Percentiles rank a stretch among this genome's conserved stretches.
phyloP scores from a whole-genome alignment of 1,140 invertebrate species.

The Rhopalosiphum maidis region DNA sequence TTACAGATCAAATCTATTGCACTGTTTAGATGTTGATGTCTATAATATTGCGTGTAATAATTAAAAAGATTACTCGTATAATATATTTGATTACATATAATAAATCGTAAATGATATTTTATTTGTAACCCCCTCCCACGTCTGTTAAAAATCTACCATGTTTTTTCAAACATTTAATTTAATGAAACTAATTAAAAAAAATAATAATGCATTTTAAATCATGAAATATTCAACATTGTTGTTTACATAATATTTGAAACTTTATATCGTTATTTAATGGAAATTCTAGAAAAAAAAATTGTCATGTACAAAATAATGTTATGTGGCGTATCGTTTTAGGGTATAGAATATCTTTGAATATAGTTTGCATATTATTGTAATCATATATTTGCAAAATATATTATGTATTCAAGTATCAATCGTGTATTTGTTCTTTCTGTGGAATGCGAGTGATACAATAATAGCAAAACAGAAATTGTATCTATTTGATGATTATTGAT shows the following conservation, averaged over 20 bases:
- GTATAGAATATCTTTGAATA: conserved; percentile 2
- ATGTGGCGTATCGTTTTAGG: background rate
- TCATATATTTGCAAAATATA: background rate
- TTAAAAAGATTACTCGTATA: background rate
- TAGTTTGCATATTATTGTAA: background rate
- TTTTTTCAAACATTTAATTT: background rate
- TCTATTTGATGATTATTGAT: background rate
- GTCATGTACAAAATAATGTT: background rate
- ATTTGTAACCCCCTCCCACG: background rate
- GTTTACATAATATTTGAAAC: conserved; percentile 8
- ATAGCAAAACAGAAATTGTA: background rate
- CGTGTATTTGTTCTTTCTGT: conserved; percentile 24
- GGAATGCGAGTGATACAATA: conserved; percentile 26
- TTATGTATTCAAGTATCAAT: conserved; percentile 28
- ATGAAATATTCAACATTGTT: conserved; percentile 20
- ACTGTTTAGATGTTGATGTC: background rate
- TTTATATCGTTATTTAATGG: conserved; percentile 7
- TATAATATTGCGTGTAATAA: background rate
- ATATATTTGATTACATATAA: background rate
- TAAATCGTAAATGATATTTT: background rate
- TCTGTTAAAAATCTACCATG: background rate
- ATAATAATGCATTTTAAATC: conserved; percentile 12
- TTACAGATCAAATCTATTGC: background rate
- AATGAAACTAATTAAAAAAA: background rate
- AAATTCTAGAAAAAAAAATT: background rate